Evolutionary conservation across 2,113 vertebrate genomes (phyloP).

Genomic region (Aviceda subcristata): DNA sequence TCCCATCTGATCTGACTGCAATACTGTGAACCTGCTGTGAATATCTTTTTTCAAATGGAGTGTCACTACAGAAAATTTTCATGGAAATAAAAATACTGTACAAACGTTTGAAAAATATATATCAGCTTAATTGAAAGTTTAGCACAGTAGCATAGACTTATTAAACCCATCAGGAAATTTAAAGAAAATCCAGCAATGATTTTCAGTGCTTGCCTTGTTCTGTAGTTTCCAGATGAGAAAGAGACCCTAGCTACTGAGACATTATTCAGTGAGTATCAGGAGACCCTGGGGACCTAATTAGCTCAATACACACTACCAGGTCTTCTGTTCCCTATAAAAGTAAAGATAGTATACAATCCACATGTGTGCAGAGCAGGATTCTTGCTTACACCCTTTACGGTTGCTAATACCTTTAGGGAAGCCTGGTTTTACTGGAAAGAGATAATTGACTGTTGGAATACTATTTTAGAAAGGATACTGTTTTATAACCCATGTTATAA

Average conservation of each 20-base stretch:
- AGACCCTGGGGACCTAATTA: constrained; percentile 56
- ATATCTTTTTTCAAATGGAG: background rate
- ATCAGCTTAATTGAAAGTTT: background rate
- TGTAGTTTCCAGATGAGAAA: constrained; percentile 2
- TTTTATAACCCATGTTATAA: background rate
- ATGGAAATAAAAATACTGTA: background rate
- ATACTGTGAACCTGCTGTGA: background rate
- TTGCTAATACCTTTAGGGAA: background rate
- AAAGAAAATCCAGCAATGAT: constrained; percentile 3
- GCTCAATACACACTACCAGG: background rate
- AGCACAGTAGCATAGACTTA: background rate
- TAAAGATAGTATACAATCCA: background rate
- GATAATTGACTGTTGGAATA: background rate
- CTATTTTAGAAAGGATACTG: background rate
- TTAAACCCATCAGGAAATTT: background rate
- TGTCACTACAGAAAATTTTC: background rate
- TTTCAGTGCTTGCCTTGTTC: background rate
- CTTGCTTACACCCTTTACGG: background rate
- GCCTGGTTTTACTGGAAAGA: background rate
- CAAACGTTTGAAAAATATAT: background rate
- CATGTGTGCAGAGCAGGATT: background rate
- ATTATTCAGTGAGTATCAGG: background rate
- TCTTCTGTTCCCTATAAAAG: background rate
- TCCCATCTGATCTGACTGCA: background rate
- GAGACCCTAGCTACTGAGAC: background rate